phyloP scores from a whole-genome alignment of 2,888 invertebrate species.

The Cactoblastis cactorum region DNA sequence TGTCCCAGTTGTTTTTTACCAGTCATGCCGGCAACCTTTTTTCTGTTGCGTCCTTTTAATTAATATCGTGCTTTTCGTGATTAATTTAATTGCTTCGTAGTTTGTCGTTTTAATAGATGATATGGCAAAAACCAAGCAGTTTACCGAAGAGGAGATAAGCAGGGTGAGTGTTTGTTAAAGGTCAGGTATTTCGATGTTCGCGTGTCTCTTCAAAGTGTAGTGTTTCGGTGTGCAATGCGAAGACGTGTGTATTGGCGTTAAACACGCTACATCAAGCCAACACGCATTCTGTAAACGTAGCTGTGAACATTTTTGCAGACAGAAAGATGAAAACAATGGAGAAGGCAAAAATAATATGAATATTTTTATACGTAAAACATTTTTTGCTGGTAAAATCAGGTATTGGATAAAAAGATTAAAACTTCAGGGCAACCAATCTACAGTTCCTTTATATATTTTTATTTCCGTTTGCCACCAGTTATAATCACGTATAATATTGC shows the following conservation, averaged over 20 bases:
- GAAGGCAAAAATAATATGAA: too few species aligned
- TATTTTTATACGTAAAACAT: too few species aligned
- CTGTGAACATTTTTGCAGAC: background rate
- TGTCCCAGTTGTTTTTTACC: slow-evolving; percentile 76
- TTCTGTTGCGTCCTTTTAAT: slow-evolving; percentile 34
- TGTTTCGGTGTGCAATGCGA: background rate
- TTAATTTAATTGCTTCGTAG: slow-evolving; percentile 14
- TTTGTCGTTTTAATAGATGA: slow-evolving; percentile 40
- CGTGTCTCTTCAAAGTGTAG: background rate
- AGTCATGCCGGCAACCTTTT: slow-evolving; percentile 63
- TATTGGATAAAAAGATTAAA: too few species aligned
- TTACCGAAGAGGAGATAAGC: slow-evolving; percentile 69
- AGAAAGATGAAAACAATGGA: too few species aligned
- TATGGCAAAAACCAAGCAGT: slow-evolving; percentile 49
- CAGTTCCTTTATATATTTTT: too few species aligned
- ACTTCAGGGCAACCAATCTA: too few species aligned
- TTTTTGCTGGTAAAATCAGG: too few species aligned
- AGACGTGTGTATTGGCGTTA: slow-evolving; percentile 9
- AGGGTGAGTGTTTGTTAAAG: slow-evolving; percentile 49
- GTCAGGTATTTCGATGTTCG: background rate
- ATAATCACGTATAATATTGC: too few species aligned
- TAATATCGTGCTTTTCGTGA: slow-evolving; percentile 30
- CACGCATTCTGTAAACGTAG: slow-evolving; percentile 2
- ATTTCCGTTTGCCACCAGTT: too few species aligned
- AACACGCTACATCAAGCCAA: slow-evolving; percentile 8